phyloP scores from a whole-genome alignment of 2,888 invertebrate species.

The Nymphalis c-album region DNA sequence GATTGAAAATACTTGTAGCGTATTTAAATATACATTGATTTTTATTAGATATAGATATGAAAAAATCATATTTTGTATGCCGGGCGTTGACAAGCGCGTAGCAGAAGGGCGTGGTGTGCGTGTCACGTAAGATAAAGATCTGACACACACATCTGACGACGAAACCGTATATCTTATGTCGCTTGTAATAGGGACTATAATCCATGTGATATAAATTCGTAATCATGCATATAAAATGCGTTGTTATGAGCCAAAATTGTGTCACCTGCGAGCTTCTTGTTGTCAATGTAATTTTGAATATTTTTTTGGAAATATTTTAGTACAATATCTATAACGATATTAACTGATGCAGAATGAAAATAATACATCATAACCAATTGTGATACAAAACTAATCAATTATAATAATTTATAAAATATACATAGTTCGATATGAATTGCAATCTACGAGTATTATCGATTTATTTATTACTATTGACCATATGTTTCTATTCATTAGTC shows the following conservation, averaged over 20 bases:
- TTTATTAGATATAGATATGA: conserved; percentile 4
- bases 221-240: conserved; percentile 5
- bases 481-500: not conserved
- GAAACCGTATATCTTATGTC: not conserved
- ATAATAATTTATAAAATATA: too few species aligned
- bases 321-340: not conserved
- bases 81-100: conserved; percentile 19
- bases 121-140: conserved; percentile 24
- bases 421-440: not conserved
- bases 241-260: not conserved
- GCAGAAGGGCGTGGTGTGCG: conserved; percentile 10
- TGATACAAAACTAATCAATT: too few species aligned
- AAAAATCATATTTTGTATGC: conserved; percentile 18
- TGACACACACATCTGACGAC: conserved; percentile 14
- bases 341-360: too few species aligned
- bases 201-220: not conserved
- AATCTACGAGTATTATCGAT: too few species aligned
- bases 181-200: not conserved
- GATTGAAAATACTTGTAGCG: too few species aligned
- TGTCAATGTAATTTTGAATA: too few species aligned
- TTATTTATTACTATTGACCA: not conserved
- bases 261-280: not conserved
- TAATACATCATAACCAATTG: too few species aligned
- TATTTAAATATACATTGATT: too few species aligned
- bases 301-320: too few species aligned